A percentile compares a stretch with the other conserved stretches of the same genome.
These are phyloP conservation scores for Ceryle rudis DNA, from an alignment of 2,797 vertebrate genomes.

Conservation along the genomic window DNA sequence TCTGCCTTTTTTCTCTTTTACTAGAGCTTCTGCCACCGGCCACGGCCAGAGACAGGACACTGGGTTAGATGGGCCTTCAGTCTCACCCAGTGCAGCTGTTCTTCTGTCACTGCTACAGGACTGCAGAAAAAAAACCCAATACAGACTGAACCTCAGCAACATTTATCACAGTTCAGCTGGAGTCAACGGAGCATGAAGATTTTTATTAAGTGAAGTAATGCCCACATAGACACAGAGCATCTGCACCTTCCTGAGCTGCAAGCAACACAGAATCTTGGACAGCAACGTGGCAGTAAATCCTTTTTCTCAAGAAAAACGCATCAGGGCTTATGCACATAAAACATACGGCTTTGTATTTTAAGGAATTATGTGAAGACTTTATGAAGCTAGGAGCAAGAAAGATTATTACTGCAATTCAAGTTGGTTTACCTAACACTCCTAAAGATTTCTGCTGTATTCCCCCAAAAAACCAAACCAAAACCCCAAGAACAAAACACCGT, in stretches of 20 bases:
- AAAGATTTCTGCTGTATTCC: neutral
- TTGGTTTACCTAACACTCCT: neutral
- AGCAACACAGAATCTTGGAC: neutral
- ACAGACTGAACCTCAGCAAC: neutral
- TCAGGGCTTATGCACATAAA: neutral
- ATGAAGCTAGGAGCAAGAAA: neutral
- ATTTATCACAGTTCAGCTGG: constrained; percentile 40
- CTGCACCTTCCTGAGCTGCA: constrained; percentile 22
- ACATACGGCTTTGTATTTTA: neutral
- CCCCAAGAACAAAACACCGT: accelerated
- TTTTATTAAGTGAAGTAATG: constrained; percentile 36
- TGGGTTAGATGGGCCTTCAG: neutral
- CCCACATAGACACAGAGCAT: neutral
- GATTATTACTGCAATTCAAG: neutral
- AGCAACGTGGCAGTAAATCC: constrained; percentile 44
- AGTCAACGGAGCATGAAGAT: constrained; percentile 11
- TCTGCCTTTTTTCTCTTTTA: neutral
- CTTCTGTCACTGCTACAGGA: neutral
- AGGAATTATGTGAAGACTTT: neutral
- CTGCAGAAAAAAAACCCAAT: neutral
- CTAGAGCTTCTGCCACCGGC: neutral
- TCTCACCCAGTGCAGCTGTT: neutral
- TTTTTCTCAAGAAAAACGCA: neutral
- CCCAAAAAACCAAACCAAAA: accelerated
- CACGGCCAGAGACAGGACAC: neutral